Base-by-base conservation (phyloP, 2,888 invertebrate species). In the Iphiclides podalirius region DNA sequence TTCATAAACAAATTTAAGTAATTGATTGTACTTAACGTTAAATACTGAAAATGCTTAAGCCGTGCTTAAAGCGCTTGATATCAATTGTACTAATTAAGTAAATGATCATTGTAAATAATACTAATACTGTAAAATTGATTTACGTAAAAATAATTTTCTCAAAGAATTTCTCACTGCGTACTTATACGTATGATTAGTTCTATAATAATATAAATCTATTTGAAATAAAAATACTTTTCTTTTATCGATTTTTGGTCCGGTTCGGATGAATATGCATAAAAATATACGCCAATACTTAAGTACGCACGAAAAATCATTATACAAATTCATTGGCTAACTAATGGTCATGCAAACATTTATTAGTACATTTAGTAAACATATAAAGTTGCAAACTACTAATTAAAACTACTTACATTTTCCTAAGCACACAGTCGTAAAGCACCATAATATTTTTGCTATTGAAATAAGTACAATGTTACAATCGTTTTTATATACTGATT, bases 341-440 rank as follows among this genome's bases (percentile, higher is more conserved):
- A 15, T 12, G 20, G 3, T 40, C 16, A 16, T 40, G 26, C 28
- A 36, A 9, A 2, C 15, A 7, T 9, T n/a, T 15, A 33, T 7
- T 31, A 47, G 33, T 23, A 39, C 17, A 26, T 39, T 40, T 28
- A 26, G 36, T 35, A 41, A 3, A 20, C 20, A 6, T 4, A n/a
- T 17, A n/a, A 8, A 15, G 26, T 26, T 11, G 31, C 31, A 31
- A 1, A 31, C 1, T 31, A 43, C 26, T n/a, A n/a, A n/a, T n/a
- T 43, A 36, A 16, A 34, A 44, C 35, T 40, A 44, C 39, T 49
- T 49, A 45, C 28, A 36, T 14, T 35, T 36, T 28, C 34, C 39
- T 39, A 40, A 45, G 44, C 45, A 50, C 35, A 36, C 45, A 50
- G 36, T 45, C 31, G 28, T 35, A 39, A 50, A 50, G 50, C 50